Evolutionary conservation across 2,888 invertebrate genomes (phyloP), one percentile per base, ranked within the genome.

Genomic region (Ptychoptera albimana): DNA sequence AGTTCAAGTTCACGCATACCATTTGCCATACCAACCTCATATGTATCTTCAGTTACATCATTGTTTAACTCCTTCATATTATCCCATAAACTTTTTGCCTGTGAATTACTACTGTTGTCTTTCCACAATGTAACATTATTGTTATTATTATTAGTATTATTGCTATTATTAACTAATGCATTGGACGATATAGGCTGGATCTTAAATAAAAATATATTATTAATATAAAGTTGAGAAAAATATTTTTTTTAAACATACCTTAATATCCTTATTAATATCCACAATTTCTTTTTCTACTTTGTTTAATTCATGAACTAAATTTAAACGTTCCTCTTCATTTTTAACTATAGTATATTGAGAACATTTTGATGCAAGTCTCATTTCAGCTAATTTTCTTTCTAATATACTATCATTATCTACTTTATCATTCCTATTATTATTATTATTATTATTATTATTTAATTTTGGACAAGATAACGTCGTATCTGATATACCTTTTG

Each of bases 1-100:
- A 75, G 63, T 56, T 77, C 77, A 45, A 77, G 59, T 54, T 76
- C 74, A 12, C 74, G 66, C 71, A 79, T 78, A 53, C 77, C 77
- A 52, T 77, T 76, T 36, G 76, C 79, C 48, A 79, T 77, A 46
- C 74, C 74, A 48, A 55, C 59, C 54, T 77, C 77, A 52, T 75
- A 75, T 32, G 32, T 32, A 32, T 32, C 32, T 9, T 37, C 37
- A 12, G 9, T 37, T 37, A 37, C 13, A 37, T 37, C 37, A n/a
- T 10, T 15, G 6, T 15, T 37, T 37, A 9, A 12, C 4, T 37
- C 13, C 3, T 37, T 13, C 12, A 13, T 37, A 23, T 23, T 23
- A 37, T 37, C 37, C 13, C 13, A 14, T 9, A 9, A 37, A 9
- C 7, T 8, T 9, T 12, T 37, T 37, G 37, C n/a, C 32, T 8